phyloP scores from a whole-genome alignment of 2,888 invertebrate genomes.

The Romanomermis culicivorax region DNA sequence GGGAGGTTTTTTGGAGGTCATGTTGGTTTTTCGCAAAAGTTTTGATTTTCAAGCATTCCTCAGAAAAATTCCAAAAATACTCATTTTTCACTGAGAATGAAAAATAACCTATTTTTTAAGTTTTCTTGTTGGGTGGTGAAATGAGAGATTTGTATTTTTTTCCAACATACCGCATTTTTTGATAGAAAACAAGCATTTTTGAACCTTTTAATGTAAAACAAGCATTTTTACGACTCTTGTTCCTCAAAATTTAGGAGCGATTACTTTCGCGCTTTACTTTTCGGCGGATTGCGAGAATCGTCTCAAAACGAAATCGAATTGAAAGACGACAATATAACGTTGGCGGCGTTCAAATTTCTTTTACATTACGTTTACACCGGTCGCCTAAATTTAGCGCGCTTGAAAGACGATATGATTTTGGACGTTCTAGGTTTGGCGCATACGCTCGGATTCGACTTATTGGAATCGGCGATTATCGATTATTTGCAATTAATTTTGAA shows the following conservation, averaged over 20 bases:
- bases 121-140: too few species aligned
- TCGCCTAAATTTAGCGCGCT: slow-evolving; percentile 20
- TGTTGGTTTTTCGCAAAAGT: too few species aligned
- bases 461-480: slow-evolving; percentile 75
- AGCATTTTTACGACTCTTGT: background rate
- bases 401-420: slow-evolving; percentile 34
- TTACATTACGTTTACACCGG: slow-evolving; percentile 88
- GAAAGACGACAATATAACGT: slow-evolving; percentile 41
- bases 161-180: too few species aligned
- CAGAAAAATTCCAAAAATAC: too few species aligned
- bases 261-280: slow-evolving; percentile 55
- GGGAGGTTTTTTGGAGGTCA: too few species aligned
- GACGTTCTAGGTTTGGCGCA: slow-evolving; percentile 64
- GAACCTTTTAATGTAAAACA: too few species aligned
- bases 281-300: slow-evolving; percentile 43
- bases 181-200: background rate
- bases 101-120: too few species aligned
- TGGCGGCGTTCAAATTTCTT: slow-evolving; percentile 37
- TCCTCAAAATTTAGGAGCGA: slow-evolving; percentile 45
- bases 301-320: slow-evolving; percentile 58
- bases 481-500: slow-evolving; percentile 69
- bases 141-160: too few species aligned
- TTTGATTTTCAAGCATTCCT: too few species aligned
- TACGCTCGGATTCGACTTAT: slow-evolving; percentile 75
- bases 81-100: too few species aligned